Conservation (phyloP, 2,797 vertebrate species). For the Lagodon rhomboides region DNA sequence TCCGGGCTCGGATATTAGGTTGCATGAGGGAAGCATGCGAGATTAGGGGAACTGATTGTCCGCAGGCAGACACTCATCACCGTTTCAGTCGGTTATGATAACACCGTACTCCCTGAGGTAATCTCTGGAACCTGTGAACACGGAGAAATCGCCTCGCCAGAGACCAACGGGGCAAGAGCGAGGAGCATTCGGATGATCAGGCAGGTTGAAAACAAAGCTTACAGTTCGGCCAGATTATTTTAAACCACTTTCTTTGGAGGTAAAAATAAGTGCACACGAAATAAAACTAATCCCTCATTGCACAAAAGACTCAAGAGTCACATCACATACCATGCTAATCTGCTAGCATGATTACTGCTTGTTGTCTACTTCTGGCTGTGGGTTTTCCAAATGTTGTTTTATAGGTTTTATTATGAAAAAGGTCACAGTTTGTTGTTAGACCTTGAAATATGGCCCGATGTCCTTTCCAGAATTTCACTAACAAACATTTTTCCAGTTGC, state of each 20-base stretch:
- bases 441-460: too few relatives aligned
- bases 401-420: too few relatives aligned
- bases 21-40: conserved; percentile 39
- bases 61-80: conserved; percentile 8
- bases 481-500: too few relatives aligned
- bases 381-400: neutral
- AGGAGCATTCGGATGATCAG: neutral
- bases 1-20: conserved; percentile 39
- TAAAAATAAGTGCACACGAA: neutral
- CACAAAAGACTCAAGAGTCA: neutral
- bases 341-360: neutral
- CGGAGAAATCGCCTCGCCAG: neutral
- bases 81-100: conserved; percentile 20
- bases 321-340: neutral
- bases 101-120: neutral
- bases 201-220: conserved; percentile 13
- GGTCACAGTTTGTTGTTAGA: too few relatives aligned
- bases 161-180: neutral
- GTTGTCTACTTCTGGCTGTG: neutral
- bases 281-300: neutral
- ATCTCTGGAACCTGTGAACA: conserved; percentile 28
- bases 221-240: conserved; percentile 9
- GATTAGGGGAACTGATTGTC: conserved; percentile 39
- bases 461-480: too few relatives aligned
- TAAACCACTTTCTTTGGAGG: neutral